Base-by-base conservation (phyloP, 2,113 vertebrate species). In the Misgurnus mizolepis region DNA sequence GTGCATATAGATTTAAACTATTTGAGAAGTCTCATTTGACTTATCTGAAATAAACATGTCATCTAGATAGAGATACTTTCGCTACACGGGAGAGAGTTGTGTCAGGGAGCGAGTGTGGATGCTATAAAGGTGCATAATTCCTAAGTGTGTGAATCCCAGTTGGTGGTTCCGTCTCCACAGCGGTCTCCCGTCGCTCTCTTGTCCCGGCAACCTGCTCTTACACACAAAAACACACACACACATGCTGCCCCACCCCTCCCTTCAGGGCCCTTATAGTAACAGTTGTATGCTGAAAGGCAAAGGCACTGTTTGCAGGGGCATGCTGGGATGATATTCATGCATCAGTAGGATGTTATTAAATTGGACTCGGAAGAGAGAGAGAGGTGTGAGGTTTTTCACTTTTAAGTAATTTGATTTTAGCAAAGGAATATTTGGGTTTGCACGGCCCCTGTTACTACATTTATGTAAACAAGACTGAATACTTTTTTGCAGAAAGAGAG, bases 211-310 rank as follows among this genome's bases (percentile, higher is more conserved):
- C 34, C 62, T 79, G 34, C 60, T 45, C 39, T 7, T 0, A 7
- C 56, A 34, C 55, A 47, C 65, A 74, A 40, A 18, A 61, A 67
- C 60, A 17, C 78, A 65, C 47, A 55, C 68, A 45, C 61, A 65
- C 79, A 4, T 41, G 0, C 7, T 61, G 41, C 77, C 72, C 45
- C 22, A 0, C 70, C 22, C 70, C 60, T 67, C 34, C 43, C 73
- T 22, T 55, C 71, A 67, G 56, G 84, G 73, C 67, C 80, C 75
- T 82, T 4, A 40, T 55, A 18, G 62, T 78, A 79, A 83, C 67
- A 18, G 68, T 85, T 85, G 86, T 85, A 62, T 77, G 85, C 67
- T 89, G 81, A 88, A 90, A 85, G 88, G 84, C 88, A 89, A 86
- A 87, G 3, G 27, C 82, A 79, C 70, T 53, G 79, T 83, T 78